Conservation (phyloP, 2,797 vertebrate genomes). For the Phoeniculus purpureus region DNA sequence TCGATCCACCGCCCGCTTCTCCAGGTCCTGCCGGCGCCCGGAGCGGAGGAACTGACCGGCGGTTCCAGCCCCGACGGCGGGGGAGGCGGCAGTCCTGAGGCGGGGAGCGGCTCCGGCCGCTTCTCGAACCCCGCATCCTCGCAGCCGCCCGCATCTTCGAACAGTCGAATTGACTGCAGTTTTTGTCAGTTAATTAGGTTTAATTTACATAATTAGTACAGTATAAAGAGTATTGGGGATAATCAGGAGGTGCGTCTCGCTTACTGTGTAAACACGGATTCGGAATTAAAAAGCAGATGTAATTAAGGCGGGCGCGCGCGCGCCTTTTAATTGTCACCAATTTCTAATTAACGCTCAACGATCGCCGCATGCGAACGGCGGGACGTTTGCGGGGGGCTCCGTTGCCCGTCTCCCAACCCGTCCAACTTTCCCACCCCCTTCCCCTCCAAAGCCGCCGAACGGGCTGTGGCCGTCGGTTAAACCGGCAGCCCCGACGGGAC, state of each 20-base stretch:
- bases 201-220: constrained; percentile 88
- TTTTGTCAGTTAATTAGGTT: constrained; percentile 87
- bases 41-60: background rate
- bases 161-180: constrained; percentile 84
- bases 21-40: background rate
- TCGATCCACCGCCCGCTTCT: background rate
- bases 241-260: constrained; percentile 86
- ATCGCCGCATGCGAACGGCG: constrained; percentile 79
- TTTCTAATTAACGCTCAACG: constrained; percentile 88
- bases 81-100: background rate
- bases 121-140: background rate
- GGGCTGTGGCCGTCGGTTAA: background rate
- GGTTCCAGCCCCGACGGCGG: background rate
- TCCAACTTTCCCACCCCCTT: too few relatives aligned
- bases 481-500: background rate
- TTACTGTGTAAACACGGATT: constrained; percentile 87
- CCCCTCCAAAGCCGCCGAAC: background rate
- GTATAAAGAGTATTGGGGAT: constrained; percentile 88
- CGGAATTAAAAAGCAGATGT: constrained; percentile 86
- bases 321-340: constrained; percentile 87
- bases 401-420: too few relatives aligned
- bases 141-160: constrained; percentile 74
- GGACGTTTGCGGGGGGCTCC: constrained; percentile 66
- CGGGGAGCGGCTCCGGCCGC: background rate
- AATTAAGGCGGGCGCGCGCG: constrained; percentile 83